Conservation (phyloP, 2,888 invertebrate genomes). For the Ctenicera cuprea region DNA sequence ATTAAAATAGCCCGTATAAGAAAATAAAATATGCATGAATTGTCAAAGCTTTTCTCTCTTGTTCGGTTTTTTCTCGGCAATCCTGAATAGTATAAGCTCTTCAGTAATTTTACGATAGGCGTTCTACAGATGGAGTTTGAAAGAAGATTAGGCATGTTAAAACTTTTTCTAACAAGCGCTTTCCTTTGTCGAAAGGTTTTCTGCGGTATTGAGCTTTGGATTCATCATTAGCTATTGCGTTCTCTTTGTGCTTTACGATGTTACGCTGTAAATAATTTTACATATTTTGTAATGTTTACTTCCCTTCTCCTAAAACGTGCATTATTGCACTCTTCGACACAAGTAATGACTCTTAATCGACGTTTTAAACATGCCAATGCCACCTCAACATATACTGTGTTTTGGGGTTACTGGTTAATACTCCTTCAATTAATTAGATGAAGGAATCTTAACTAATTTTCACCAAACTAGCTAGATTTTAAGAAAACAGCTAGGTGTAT, state of each 20-base stretch:
- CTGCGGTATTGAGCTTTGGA: background rate
- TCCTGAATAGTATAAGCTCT: background rate
- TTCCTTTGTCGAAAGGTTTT: slow-evolving; percentile 5
- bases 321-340: too few relatives aligned
- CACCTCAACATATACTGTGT: too few relatives aligned
- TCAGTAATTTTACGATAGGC: slow-evolving; percentile 25
- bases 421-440: too few relatives aligned
- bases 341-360: too few relatives aligned
- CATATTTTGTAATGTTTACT: background rate
- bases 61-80: slow-evolving; percentile 23
- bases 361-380: too few relatives aligned
- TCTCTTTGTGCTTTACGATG: background rate
- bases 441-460: too few relatives aligned
- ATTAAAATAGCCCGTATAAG: slow-evolving; percentile 22
- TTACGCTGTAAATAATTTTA: background rate
- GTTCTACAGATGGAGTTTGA: slow-evolving; percentile 15
- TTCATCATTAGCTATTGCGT: slow-evolving; percentile 1
- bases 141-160: slow-evolving; percentile 25
- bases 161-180: slow-evolving; percentile 15
- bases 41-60: slow-evolving; percentile 22
- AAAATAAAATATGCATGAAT: slow-evolving; percentile 25
- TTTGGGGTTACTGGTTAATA: too few relatives aligned
- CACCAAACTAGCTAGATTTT: too few relatives aligned
- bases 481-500: too few relatives aligned
- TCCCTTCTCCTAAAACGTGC: too few relatives aligned